Evolutionary conservation across 1,140 invertebrate genomes (phyloP), one percentile per base, ranked within the genome.

Genomic region (Notospermus geniculatus): DNA sequence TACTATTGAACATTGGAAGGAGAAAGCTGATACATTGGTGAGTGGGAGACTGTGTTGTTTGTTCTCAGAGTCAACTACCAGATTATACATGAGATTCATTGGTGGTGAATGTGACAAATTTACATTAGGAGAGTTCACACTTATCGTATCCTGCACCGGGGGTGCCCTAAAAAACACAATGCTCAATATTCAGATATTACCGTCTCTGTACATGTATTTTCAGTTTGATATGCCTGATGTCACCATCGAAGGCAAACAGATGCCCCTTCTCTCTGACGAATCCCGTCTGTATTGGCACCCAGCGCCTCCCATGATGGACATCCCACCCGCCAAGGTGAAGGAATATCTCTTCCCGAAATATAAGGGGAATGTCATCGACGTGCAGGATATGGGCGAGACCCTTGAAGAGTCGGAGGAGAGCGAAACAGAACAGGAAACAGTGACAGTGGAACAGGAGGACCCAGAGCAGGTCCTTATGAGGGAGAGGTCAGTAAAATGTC

Each of bases 271-370:
- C 39, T 64, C 58, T 52, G 74, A 80, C 62, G 77, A 79, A 54
- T 77, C 77, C 7, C 63, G 77, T 22, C 60, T 77, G 5, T 80
- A 77, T 66, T 79, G 78, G 77, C 73, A 67, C 45, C 78, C 78
- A 28, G 78, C 79, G 11, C 79, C 79, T n/a, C 75, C 79, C n/a
- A 80, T 80, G 63, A 65, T 80, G 57, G 73, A 74, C 55, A 68
- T 80, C 9, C 60, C 69, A 17, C 75, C 78, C 28, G 68, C 75
- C 41, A 72, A 69, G 62, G 77, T 81, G 7, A 69, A 71, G 54
- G 71, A 78, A 25, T 30, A 76, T 29, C 57, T 81, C 36, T 81
- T 80, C 57, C 73, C 78, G 1, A 67, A 74, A n/a, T 75, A 77
- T 58, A 67, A 73, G 55, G 65, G 65, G 39, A 59, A 54, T 61